Evolutionary conservation across 2,888 invertebrate species (phyloP), one percentile per base, ranked within the genome.

Genomic region (Nesidiocoris tenuis): DNA sequence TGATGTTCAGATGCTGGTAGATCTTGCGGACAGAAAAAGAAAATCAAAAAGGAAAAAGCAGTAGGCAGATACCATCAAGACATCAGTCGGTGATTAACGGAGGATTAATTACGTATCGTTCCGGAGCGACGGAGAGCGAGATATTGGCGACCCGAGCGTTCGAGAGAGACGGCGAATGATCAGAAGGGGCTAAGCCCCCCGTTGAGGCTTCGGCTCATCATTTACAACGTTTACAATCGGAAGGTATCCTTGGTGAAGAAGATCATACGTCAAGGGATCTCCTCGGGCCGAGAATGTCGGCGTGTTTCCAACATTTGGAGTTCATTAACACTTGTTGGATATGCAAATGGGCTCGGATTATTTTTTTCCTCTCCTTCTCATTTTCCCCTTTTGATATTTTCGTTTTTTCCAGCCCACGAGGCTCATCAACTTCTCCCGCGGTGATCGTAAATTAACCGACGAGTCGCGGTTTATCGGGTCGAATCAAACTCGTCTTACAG

Each of bases 101-200:
- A 72, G 72, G 72, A 72, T 72, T 72, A 72, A 72, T 72, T 72
- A 72, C 61, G 61, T 61, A 72, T 72, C 23, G 72, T 72, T 61
- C 19, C 22, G 61, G 12, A n/a, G 61, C 1, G 61, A 19, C 12
- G 12, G 39, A 39, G 39, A 39, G 39, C 5, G 39, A 3, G 39
- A 39, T 39, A 39, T 39, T 39, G 3, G 39, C 12, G 39, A 12
- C 12, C 54, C n/a, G 67, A 39, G 12, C 2, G 12, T 2, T 3
- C n/a, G 3, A 25, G 39, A 5, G 39, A 1, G 39, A 17, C 1
- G 17, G 54, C 1, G 18, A 19, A 1, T 25, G 66, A 19, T 25
- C n/a, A 12, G 67, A 39, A 19, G 65, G 65, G 0, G 39, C 2
- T 39, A 39, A 39, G 65, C 65, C 65, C 65, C 65, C 65, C 65